Evolutionary conservation across 2,113 vertebrate genomes (phyloP), one percentile per base, ranked within the genome.

Genomic region (Phylloscopus trochilus): DNA sequence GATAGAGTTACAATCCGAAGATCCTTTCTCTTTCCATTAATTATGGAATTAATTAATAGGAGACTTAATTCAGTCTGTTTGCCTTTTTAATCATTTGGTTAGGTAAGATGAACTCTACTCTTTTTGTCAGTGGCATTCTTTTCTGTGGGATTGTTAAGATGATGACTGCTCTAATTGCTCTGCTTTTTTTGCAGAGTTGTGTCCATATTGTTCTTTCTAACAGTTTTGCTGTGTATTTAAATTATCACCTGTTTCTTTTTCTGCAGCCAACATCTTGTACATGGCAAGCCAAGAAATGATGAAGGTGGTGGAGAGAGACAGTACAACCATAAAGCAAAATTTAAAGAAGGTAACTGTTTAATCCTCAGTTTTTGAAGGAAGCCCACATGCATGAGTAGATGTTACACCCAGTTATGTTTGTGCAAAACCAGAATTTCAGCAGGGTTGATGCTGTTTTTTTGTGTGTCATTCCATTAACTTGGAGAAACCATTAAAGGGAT

Each of bases 241-340:
- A 24, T 69, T 52, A 26, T 60, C 84, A 31, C 35, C 26, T 87
- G 41, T 94, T 86, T 96, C 66, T 90, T 89, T 94, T 90, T 93
- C 89, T 93, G 13, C 96, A 99, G 99, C 97, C 35, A 99, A 99
- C 68, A 97, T 96, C 47, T 98, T 98, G 97, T 99, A 99, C 87
- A 98, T 99, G 98, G 99, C 98, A 20, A 97, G 98, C 90, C 99
- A 99, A 94, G 99, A 99, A 97, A 99, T 99, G 99, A 97, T 96
- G 92, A 94, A 96, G 24, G 98, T 99, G 51, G 72, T 98, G 78
- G 98, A 98, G 80, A 97, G 99, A 98, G 99, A 99, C 90, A 97
- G 98, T 67, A 27, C 87, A 30, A 99, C 98, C 60, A 99, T 99
- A 90, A 96, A 96, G 87, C 92, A 98, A 58, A 97, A 99, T 94